phyloP scores from a whole-genome alignment of 1,140 invertebrate genomes.

The Drosophila melanogaster region DNA sequence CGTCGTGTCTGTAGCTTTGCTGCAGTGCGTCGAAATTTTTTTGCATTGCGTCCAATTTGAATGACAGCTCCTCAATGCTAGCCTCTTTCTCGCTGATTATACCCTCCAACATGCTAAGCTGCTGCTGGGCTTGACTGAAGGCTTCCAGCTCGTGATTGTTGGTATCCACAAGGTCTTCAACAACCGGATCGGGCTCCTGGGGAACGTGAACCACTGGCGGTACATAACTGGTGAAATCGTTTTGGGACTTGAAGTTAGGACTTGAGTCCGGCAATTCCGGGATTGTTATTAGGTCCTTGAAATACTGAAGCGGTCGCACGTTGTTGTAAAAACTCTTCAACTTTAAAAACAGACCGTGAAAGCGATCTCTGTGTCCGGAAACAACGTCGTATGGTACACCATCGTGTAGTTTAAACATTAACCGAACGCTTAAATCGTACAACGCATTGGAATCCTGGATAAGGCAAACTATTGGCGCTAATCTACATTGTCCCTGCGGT shows the following conservation, averaged over 20 bases:
- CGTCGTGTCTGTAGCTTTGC: conserved; percentile 53
- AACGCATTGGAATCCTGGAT: conserved; percentile 98
- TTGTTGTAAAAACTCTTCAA: conserved; percentile 97
- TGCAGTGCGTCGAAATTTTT: conserved; percentile 51
- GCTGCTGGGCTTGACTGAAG: conserved; percentile 39
- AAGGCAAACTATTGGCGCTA: conserved; percentile 98
- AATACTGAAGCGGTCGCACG: conserved; percentile 97
- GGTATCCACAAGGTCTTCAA: conserved; percentile 88
- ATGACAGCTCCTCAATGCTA: conserved; percentile 93
- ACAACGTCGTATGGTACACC: conserved; percentile 95
- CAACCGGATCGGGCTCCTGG: conserved; percentile 86
- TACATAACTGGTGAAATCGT: conserved; percentile 96
- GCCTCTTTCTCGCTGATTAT: conserved; percentile 88
- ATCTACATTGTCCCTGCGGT: conserved; percentile 96
- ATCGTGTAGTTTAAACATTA: conserved; percentile 97
- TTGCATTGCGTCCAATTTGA: conserved; percentile 88
- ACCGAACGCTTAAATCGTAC: conserved; percentile 98
- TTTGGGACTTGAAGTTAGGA: conserved; percentile 97
- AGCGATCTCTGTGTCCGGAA: conserved; percentile 95
- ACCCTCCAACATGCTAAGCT: conserved; percentile 72
- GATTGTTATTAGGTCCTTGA: conserved; percentile 97
- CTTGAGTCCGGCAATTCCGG: conserved; percentile 96
- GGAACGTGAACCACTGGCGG: conserved; percentile 97
- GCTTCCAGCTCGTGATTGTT: conserved; percentile 49
- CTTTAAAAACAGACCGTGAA: conserved; percentile 94